Evolutionary conservation across 2,797 vertebrate species (phyloP).

Genomic region (Amblyraja radiata): DNA sequence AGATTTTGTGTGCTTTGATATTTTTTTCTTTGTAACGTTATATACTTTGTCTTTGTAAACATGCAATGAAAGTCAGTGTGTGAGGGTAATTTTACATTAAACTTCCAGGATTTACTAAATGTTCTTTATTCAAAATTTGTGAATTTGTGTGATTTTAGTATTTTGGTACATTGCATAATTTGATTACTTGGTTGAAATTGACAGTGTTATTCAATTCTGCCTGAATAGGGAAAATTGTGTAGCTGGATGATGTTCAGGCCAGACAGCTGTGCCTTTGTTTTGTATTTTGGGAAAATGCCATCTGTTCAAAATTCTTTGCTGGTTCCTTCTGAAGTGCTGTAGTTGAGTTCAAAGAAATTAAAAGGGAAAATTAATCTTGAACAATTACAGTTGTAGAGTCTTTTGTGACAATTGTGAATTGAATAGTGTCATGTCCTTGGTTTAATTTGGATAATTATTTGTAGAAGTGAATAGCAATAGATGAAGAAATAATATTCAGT

Average conservation of each 20-base stretch:
- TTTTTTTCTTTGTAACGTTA: neutral
- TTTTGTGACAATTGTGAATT: neutral
- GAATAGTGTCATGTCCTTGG: neutral
- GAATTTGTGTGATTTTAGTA: neutral
- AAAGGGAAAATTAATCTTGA: conserved; percentile 1
- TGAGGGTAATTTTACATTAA: neutral
- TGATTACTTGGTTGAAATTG: conserved; percentile 14
- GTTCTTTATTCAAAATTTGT: neutral
- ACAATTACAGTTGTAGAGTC: neutral
- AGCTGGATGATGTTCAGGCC: conserved; percentile 6
- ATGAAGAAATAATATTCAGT: neutral
- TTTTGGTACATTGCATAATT: neutral
- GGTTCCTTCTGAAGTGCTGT: conserved; percentile 20
- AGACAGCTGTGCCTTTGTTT: conserved; percentile 20
- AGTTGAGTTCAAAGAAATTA: conserved; percentile 29
- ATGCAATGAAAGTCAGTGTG: neutral
- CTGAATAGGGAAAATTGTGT: conserved; percentile 12
- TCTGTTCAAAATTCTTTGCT: conserved; percentile 27
- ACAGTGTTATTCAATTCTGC: conserved; percentile 6
- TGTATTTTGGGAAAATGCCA: conserved; percentile 36
- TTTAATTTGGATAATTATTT: conserved; percentile 20
- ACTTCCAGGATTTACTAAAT: neutral
- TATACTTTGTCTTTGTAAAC: neutral
- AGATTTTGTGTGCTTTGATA: neutral
- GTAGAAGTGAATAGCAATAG: neutral